Base-by-base conservation (phyloP, 2,888 invertebrate species). In the Gari tellinella region DNA sequence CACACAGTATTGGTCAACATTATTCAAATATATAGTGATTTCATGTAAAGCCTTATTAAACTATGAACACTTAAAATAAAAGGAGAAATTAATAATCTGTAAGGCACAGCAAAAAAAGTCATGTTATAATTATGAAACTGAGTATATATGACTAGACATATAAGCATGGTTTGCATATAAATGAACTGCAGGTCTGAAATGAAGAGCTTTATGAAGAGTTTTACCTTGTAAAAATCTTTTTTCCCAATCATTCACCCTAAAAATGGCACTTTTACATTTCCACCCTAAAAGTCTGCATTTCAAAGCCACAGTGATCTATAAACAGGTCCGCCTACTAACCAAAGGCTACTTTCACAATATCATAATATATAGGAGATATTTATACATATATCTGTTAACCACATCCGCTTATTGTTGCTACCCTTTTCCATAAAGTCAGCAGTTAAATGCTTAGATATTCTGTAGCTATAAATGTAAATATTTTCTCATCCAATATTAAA, bases 21-120 rank as follows among this genome's bases (percentile, higher is more conserved):
- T 81, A 85, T 80, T 82, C 82, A 84, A 85, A 82, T 84, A 80
- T 80, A 74, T 72, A 84, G 80, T 75, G 80, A 72, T 76, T 74
- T 72, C 80, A 80, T 84, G 85, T 88, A 88, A 88, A 88, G 87
- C 87, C 79, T 72, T 68, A 81, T 83, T 75, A 77, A 78, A 77
- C 74, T 82, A 82, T 82, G 85, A 86, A 88, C 86, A 86, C 83
- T 83, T 77, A 82, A 86, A 82, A 83, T 79, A 84, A 82, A 82
- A 69, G 68, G 76, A 83, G 78, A 77, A 72, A 82, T 76, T 81
- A 73, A 82, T 82, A 80, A 83, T 84, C 83, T 81, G 82, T 88
- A 89, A 89, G 89, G 89, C 89, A 89, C 89, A 85, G 88, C 87
- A 86, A 82, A 80, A 53, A 78, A 82, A 81, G 86, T 86, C 85